Base-by-base conservation (phyloP, 2,113 vertebrate genomes). In the Aepyceros melampus region DNA sequence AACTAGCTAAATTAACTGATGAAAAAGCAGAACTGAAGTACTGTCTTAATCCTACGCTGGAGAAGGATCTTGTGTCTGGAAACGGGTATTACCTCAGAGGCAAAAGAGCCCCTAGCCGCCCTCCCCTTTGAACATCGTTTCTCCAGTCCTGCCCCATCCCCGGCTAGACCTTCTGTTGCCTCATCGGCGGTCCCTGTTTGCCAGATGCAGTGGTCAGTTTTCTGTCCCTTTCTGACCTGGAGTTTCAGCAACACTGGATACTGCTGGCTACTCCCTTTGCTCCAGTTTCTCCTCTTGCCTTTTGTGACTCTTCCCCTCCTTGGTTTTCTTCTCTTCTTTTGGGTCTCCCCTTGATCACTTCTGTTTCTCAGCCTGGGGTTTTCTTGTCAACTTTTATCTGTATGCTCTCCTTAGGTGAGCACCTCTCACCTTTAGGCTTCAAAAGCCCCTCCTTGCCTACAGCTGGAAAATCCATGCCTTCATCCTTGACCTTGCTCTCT, bases 101-200 rank as follows among this genome's bases (percentile, higher is more conserved):
- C 31, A n/a, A 62, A 31, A 86, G 67, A 6, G 67, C 12, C 84
- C 25, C 47, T 27, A 15, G 33, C 53, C 47, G 7, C 76, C 84
- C 27, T 12, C n/a, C n/a, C n/a, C 45, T 74, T 43, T 78, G 16
- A 19, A 11, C 0, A 0, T 31, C 36, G 3, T 33, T 43, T 55
- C 15, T 40, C 7, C 17, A 21, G 21, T 36, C 14, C 29, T 3
- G 3, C 40, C 11, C 60, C 6, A 1, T 8, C 47, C 47, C 36
- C 47, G n/a, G 19, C 81, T 47, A 23, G 23, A 1, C 7, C 17
- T 56, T 27, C 78, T 67, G 14, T 53, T 43, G 1, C 33, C 55
- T 81, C 67, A 45, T 36, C 45, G 2, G 78, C 33, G 74, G 78
- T 17, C 19, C 23, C 25, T 2, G 0, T n/a, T 40, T 56, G 83